Evolutionary conservation across 2,797 vertebrate species (phyloP).

Genomic region (Halcyon badia): DNA sequence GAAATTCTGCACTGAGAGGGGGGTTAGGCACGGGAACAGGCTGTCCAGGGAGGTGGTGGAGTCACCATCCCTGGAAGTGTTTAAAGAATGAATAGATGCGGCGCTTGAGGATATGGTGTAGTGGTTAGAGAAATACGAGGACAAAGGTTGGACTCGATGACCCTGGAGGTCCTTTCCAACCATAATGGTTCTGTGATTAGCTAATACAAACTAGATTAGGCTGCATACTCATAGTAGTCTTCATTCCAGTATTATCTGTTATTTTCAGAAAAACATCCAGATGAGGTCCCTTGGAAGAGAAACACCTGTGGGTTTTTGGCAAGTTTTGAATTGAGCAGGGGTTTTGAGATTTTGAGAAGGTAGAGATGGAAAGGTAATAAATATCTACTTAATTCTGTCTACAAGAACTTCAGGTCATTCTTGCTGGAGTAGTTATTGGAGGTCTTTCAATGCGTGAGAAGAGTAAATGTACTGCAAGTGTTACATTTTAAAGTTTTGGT

Average conservation of each 20-base stretch:
- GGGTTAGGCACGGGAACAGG: no score
- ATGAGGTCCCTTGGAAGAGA: background rate
- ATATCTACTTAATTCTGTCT: background rate
- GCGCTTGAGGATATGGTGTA: no score
- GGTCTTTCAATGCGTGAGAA: background rate
- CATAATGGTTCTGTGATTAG: background rate
- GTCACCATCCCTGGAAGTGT: no score
- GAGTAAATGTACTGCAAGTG: background rate
- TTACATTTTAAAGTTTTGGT: background rate
- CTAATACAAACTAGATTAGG: background rate
- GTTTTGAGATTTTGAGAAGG: background rate
- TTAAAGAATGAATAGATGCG: no score
- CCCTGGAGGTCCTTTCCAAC: no score
- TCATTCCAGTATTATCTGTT: background rate
- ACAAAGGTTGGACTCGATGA: no score
- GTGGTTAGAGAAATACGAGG: no score
- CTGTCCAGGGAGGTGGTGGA: no score
- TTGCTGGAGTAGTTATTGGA: background rate
- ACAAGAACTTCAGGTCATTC: background rate
- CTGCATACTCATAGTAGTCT: background rate
- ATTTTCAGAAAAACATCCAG: background rate
- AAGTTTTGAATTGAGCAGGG: background rate
- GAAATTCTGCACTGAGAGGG: no score
- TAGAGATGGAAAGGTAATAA: background rate
- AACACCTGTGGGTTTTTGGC: background rate